These are phyloP conservation scores for Epinephelus coioides DNA, from an alignment of 2,797 vertebrate genomes.

Conservation along the genomic window DNA sequence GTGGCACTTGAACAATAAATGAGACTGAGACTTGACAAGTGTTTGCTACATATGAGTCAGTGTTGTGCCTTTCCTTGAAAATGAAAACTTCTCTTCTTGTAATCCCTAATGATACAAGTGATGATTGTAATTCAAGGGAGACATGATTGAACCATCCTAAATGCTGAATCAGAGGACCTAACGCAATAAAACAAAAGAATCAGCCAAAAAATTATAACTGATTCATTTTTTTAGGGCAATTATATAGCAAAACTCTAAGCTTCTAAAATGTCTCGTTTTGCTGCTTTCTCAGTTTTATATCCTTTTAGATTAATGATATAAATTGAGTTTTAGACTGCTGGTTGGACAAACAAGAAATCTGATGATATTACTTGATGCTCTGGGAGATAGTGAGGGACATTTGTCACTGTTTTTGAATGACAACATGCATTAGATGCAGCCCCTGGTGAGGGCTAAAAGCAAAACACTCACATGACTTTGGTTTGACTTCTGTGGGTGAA, in stretches of 20 bases:
- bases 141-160: background rate
- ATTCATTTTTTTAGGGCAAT: background rate
- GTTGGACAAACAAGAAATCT: background rate
- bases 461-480: slow-evolving; percentile 17
- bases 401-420: background rate
- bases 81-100: slow-evolving; percentile 16
- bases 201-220: background rate
- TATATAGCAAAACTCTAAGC: background rate
- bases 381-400: background rate
- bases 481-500: slow-evolving; percentile 9
- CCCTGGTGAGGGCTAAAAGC: background rate
- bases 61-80: slow-evolving; percentile 17
- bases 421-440: background rate
- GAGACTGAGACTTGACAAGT: background rate
- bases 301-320: background rate
- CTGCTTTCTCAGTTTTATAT: background rate
- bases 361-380: background rate
- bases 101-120: background rate
- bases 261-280: background rate
- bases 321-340: background rate
- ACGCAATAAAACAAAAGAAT: background rate
- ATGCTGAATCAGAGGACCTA: background rate
- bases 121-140: slow-evolving; percentile 1
- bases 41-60: slow-evolving; percentile 5
- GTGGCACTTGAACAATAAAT: background rate